Percentiles rank a stretch among this genome's conserved stretches.
These are phyloP conservation scores for Lepus americanus DNA, from an alignment of 2,113 vertebrate genomes.

Conservation along the genomic window DNA sequence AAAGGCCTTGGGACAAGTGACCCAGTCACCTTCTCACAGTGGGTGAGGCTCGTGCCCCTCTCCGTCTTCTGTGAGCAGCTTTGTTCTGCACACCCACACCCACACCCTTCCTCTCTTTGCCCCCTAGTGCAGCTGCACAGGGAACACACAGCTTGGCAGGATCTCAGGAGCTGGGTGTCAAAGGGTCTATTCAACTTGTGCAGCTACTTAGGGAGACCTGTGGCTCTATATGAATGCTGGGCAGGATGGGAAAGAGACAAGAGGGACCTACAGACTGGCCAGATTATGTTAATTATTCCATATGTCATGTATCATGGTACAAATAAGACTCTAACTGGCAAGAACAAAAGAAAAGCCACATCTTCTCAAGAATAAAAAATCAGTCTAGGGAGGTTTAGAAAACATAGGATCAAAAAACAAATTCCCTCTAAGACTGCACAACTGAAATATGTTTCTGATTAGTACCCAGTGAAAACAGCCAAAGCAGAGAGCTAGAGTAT, in stretches of 20 bases:
- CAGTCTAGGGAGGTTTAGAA: neutral
- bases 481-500: neutral
- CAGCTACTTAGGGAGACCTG: neutral
- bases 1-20: neutral
- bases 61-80: neutral
- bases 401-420: neutral
- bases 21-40: neutral
- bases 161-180: neutral
- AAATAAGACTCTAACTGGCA: neutral
- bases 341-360: slow-evolving; percentile 22
- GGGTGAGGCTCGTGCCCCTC: too few relatives aligned
- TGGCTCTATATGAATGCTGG: neutral
- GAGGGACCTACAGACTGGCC: neutral
- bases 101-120: neutral
- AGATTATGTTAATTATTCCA: slow-evolving; percentile 2
- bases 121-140: too few relatives aligned
- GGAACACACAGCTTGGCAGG: too few relatives aligned
- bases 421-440: neutral
- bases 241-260: neutral
- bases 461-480: neutral
- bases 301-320: neutral
- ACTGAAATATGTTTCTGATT: slow-evolving; percentile 53
- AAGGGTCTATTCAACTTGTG: neutral
- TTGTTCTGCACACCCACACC: rapidly evolving
- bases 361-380: neutral